Evolutionary conservation across 2,888 invertebrate genomes (phyloP).

Genomic region (Polyommatus iphigenia): DNA sequence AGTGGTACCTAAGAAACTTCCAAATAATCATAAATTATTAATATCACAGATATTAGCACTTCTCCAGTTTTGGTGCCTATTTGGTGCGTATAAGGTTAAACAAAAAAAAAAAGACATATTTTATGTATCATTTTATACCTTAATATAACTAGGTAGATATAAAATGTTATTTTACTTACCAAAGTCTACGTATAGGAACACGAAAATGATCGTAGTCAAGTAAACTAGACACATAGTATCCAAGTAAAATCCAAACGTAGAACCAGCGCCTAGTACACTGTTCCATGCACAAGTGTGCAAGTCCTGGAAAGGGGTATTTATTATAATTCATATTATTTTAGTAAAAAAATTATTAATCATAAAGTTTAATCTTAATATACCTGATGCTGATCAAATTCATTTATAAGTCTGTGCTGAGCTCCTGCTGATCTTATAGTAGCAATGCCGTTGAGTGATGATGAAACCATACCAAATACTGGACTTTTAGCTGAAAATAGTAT

Average conservation of each 20-base stretch:
- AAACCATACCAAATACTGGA: constrained; percentile 89
- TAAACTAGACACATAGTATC: constrained; percentile 84
- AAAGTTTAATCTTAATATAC: constrained; percentile 47
- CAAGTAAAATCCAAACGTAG: constrained; percentile 83
- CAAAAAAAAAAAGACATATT: too few species aligned
- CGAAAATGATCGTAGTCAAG: constrained; percentile 82
- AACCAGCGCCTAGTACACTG: constrained; percentile 81
- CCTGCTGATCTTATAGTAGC: constrained; percentile 86
- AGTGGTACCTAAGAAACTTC: too few species aligned
- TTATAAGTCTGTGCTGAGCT: constrained; percentile 82
- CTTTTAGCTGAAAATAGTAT: constrained; percentile 81
- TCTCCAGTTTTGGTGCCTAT: neutral
- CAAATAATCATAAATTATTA: too few species aligned
- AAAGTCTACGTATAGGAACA: constrained; percentile 79
- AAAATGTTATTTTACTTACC: constrained; percentile 50
- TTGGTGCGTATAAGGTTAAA: neutral
- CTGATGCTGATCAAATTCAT: constrained; percentile 81
- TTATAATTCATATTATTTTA: neutral
- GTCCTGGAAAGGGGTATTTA: constrained; percentile 66
- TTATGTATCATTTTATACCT: too few species aligned
- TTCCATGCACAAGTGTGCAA: constrained; percentile 84
- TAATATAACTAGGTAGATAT: neutral
- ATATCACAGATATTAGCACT: neutral
- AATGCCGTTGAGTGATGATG: constrained; percentile 86
- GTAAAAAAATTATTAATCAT: neutral